Base-by-base conservation (phyloP, 2,113 vertebrate genomes). In the Eublepharis macularius region DNA sequence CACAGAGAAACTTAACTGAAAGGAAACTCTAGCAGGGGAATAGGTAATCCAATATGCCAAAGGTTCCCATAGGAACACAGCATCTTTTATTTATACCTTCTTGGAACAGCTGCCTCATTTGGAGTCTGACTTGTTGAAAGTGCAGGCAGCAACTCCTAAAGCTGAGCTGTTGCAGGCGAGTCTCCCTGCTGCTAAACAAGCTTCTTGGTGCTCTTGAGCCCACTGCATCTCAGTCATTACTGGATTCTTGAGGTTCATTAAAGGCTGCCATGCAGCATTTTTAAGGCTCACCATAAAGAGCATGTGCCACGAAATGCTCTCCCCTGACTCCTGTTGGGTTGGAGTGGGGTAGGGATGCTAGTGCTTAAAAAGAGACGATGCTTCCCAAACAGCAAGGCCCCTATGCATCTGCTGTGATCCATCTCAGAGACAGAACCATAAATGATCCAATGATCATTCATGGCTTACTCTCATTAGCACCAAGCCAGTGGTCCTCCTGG, bases 51-150 rank as follows among this genome's bases (percentile, higher is more conserved):
- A 72, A 93, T 82, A 87, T 45, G 47, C 80, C 34, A 66, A 76
- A 43, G 72, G 89, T 90, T 93, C 92, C 92, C 94, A 92, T 82
- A 90, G 90, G 92, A 93, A 93, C 3, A 21, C 0, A n/a, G 2
- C 76, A 92, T 79, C 70, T 86, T 83, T 90, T 88, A 87, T 93
- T 94, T 91, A 87, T 77, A 70, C 7, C 4, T 70, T 17, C 57
- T 88, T 81, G 82, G 81, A 72, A 82, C 88, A 81, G 81, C 88
- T 87, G 87, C 73, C 24, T 87, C 81, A 79, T 88, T 88, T 82
- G 60, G 88, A 90, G 73, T 92, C 86, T 66, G 81, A 78, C 78
- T 88, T 86, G 87, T 73, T 36, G 75, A 29, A 90, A 91, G 69
- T 45, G 47, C 76, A 45, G 54, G 87, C 74, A 49, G 49, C 70